A percentile compares a stretch with the other conserved stretches of the same genome.
Conservation (phyloP, 2,888 invertebrate genomes). For the Tridacna gigas region DNA sequence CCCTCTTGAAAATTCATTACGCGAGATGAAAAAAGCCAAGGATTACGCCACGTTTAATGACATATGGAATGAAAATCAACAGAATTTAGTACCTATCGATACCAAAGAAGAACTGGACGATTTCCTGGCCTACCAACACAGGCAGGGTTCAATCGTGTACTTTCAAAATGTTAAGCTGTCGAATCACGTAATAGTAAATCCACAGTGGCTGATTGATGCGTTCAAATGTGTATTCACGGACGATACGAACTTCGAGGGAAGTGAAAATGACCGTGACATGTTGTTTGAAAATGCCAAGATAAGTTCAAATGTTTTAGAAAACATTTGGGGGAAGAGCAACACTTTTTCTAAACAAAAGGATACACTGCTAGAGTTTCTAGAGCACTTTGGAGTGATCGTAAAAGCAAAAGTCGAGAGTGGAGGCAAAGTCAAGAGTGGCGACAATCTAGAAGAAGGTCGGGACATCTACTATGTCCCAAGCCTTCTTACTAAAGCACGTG, state of each 20-base stretch:
- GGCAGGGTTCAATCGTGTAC: constrained; percentile 28
- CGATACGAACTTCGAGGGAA: constrained; percentile 12
- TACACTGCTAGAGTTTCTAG: constrained; percentile 19
- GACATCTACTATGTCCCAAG: constrained; percentile 30
- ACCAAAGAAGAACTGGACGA: constrained; percentile 15
- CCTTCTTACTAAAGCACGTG: constrained; percentile 1
- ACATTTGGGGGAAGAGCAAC: constrained; percentile 12
- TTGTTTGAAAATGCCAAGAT: constrained; percentile 20
- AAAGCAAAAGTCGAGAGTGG: background rate
- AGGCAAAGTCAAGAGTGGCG: no score
- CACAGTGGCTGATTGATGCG: constrained; percentile 41
- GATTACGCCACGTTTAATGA: constrained; percentile 21
- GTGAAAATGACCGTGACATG: background rate
- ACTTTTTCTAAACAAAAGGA: constrained; percentile 14
- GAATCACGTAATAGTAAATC: constrained; percentile 29
- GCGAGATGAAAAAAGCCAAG: background rate
- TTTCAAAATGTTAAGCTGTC: constrained; percentile 28
- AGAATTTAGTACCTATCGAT: background rate
- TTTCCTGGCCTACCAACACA: constrained; percentile 38
- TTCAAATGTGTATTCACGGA: constrained; percentile 43
- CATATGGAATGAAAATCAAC: background rate
- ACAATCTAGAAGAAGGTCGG: background rate
- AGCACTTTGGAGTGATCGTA: constrained; percentile 29
- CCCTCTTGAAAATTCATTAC: constrained; percentile 25
- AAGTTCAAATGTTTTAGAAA: constrained; percentile 11